A percentile compares a stretch with the other conserved stretches of the same genome.
Evolutionary conservation across 2,888 invertebrate species (phyloP).

Genomic region (Chloroclystis v-ata): DNA sequence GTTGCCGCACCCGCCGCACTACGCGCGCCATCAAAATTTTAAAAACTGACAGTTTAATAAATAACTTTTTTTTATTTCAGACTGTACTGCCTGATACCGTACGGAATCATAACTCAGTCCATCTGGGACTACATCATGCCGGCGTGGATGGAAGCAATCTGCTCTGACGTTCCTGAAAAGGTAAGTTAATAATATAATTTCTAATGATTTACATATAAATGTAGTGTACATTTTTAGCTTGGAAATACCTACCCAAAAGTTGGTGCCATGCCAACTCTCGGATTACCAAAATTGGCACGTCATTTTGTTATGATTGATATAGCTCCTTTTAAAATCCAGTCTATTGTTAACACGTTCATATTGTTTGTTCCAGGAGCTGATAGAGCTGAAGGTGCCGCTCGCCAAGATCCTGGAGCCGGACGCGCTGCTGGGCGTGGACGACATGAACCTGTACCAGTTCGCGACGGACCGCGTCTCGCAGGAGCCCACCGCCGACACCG

Average conservation of each 20-base stretch:
- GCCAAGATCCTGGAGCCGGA: constrained; percentile 98
- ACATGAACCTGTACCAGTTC: constrained; percentile 96
- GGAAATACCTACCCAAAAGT: too few relatives aligned
- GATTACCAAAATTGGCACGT: too few relatives aligned
- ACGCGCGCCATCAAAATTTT: constrained; percentile 95
- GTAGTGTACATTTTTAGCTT: background rate
- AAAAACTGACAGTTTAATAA: background rate
- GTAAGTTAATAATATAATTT: constrained; percentile 46
- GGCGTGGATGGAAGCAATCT: constrained; percentile 98
- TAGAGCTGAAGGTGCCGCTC: constrained; percentile 60
- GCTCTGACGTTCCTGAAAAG: constrained; percentile 92
- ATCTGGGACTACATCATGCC: constrained; percentile 99
- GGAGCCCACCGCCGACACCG: constrained; percentile 86
- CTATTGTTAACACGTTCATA: too few relatives aligned
- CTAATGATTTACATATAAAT: background rate
- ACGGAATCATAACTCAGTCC: constrained; percentile 96
- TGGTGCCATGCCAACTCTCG: too few relatives aligned
- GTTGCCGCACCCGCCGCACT: constrained; percentile 96
- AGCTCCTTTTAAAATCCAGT: too few relatives aligned
- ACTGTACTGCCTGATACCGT: constrained; percentile 96
- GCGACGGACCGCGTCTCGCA: constrained; percentile 89
- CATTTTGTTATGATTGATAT: too few relatives aligned
- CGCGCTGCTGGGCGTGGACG: constrained; percentile 94
- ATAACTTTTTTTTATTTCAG: constrained; percentile 50
- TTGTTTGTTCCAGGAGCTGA: constrained; percentile 57